phyloP scores from a whole-genome alignment of 2,113 vertebrate species.

The Oncorhynchus clarkii region DNA sequence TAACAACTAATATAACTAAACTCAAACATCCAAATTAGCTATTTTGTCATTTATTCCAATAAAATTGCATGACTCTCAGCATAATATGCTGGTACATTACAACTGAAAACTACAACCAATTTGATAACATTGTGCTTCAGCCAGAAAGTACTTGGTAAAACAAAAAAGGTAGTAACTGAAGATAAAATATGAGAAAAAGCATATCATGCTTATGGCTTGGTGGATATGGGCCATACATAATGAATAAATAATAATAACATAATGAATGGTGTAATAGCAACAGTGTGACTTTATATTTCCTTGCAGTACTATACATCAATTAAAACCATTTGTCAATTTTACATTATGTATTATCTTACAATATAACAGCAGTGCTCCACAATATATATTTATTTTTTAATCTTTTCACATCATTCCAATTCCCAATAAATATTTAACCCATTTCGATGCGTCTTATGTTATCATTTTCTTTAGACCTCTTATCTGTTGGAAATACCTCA shows the following conservation, averaged over 20 bases:
- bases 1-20: too few species aligned
- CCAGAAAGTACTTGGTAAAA: not conserved
- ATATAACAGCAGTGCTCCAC: constrained; percentile 24
- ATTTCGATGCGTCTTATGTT: constrained; percentile 8
- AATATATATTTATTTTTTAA: constrained; percentile 23
- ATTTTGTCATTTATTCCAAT: too few species aligned
- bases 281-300: constrained; percentile 16
- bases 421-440: constrained; percentile 45
- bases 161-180: not conserved
- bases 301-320: constrained; percentile 28
- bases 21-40: too few species aligned
- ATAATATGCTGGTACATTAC: too few species aligned
- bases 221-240: not conserved
- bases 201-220: not conserved
- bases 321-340: constrained; percentile 30
- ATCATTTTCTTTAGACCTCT: constrained; percentile 12
- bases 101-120: too few species aligned
- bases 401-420: constrained; percentile 30
- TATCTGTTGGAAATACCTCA: constrained; percentile 13
- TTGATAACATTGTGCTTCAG: too few species aligned
- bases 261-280: not conserved
- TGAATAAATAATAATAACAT: not conserved
- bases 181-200: not conserved
- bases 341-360: constrained; percentile 38
- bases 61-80: too few species aligned